Conservation (phyloP, 2,797 vertebrate genomes). For the Pseudomugil tenellus region DNA sequence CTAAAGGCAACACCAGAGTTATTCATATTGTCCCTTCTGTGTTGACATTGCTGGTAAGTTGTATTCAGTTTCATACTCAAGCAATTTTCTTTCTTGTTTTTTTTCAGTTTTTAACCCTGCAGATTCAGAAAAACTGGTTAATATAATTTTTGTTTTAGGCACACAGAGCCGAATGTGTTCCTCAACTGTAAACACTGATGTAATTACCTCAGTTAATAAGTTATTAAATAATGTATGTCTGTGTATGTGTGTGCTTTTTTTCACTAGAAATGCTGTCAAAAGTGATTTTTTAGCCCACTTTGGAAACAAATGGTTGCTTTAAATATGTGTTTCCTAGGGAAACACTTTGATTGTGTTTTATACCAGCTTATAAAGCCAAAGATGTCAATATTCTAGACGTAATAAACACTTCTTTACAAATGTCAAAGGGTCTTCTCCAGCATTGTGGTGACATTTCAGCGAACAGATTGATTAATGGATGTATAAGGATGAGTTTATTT, state of each 20-base stretch:
- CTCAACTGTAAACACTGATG: neutral
- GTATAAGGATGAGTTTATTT: slow-evolving; percentile 16
- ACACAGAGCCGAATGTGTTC: neutral
- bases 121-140: neutral
- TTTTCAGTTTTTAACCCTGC: neutral
- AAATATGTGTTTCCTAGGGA: slow-evolving; percentile 15
- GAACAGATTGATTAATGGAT: slow-evolving; percentile 29
- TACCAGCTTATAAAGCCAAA: slow-evolving; percentile 11
- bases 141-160: neutral
- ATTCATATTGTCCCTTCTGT: neutral
- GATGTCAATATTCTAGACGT: slow-evolving; percentile 18
- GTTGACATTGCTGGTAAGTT: neutral
- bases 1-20: neutral
- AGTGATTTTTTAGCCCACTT: neutral
- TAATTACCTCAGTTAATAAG: neutral
- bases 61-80: neutral
- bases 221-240: neutral
- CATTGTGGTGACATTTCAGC: slow-evolving; percentile 39
- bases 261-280: neutral
- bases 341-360: slow-evolving; percentile 33
- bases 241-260: neutral
- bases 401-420: slow-evolving; percentile 39
- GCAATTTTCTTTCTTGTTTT: no score
- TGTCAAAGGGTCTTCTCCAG: slow-evolving; percentile 15
- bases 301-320: slow-evolving; percentile 1